Conservation (phyloP, 2,797 vertebrate species). For the Enteromius afrohamiltoni region DNA sequence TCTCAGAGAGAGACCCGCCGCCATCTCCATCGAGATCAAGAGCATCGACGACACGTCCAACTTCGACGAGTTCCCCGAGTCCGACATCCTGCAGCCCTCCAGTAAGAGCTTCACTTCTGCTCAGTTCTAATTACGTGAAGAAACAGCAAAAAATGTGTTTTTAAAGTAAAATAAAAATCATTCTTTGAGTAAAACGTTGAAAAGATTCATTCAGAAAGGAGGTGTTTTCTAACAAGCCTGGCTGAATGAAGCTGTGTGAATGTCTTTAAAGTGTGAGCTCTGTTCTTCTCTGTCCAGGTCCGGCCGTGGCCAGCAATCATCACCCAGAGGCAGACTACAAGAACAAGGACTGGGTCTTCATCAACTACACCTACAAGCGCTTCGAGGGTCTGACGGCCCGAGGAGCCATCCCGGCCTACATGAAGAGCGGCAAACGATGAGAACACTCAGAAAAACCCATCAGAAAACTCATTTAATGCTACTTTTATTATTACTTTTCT, state of each 20-base stretch:
- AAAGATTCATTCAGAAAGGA: too few species aligned
- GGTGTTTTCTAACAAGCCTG: too few species aligned
- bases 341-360: slow-evolving; percentile 99
- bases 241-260: neutral
- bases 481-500: too few species aligned
- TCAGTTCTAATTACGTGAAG: too few species aligned
- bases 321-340: slow-evolving; percentile 89
- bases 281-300: slow-evolving; percentile 60
- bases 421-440: slow-evolving; percentile 90
- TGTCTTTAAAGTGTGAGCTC: neutral
- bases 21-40: slow-evolving; percentile 96
- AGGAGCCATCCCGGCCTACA: slow-evolving; percentile 95
- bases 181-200: neutral
- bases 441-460: neutral
- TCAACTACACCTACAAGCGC: slow-evolving; percentile 98
- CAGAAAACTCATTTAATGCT: too few species aligned
- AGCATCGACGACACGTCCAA: slow-evolving; percentile 99
- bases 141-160: too few species aligned
- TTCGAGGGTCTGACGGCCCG: slow-evolving; percentile 95
- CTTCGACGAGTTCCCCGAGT: slow-evolving; percentile 98
- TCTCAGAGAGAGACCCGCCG: slow-evolving; percentile 91
- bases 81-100: slow-evolving; percentile 94
- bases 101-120: slow-evolving; percentile 69
- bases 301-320: slow-evolving; percentile 83
- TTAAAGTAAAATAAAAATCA: too few species aligned